Conservation (phyloP, 2,797 vertebrate species). For the Meriones psammophilus region DNA sequence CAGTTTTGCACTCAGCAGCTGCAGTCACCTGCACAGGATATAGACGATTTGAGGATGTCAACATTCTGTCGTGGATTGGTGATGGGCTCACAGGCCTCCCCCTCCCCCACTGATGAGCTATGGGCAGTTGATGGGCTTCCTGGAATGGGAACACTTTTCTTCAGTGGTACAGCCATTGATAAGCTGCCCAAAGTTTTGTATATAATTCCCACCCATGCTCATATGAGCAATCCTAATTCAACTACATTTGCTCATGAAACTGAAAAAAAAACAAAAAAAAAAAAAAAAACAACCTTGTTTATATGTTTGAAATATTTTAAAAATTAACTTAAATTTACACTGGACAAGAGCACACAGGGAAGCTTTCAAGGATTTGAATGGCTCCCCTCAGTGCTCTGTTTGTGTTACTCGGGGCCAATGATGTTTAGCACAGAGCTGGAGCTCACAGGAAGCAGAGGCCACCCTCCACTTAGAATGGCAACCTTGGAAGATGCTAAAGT, state of each 20-base stretch:
- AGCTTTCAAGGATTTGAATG: conserved; percentile 12
- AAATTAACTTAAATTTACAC: background rate
- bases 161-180: background rate
- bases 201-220: background rate
- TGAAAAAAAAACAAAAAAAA: background rate
- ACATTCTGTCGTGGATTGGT: background rate
- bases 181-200: background rate
- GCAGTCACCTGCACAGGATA: background rate
- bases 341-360: conserved; percentile 16
- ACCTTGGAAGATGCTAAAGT: background rate
- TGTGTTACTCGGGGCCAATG: background rate
- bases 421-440: conserved; percentile 52
- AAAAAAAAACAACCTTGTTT: background rate
- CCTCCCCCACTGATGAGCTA: background rate
- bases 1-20: background rate
- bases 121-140: background rate
- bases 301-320: background rate
- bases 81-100: background rate
- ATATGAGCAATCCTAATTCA: background rate
- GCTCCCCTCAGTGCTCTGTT: background rate
- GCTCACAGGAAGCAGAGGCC: conserved; percentile 15
- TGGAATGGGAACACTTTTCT: background rate
- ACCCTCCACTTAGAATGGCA: background rate
- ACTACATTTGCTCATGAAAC: background rate
- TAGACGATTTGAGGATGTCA: background rate